Evolutionary conservation across 2,797 vertebrate genomes (phyloP), one percentile per base, ranked within the genome.

Genomic region (Chelonia mydas): DNA sequence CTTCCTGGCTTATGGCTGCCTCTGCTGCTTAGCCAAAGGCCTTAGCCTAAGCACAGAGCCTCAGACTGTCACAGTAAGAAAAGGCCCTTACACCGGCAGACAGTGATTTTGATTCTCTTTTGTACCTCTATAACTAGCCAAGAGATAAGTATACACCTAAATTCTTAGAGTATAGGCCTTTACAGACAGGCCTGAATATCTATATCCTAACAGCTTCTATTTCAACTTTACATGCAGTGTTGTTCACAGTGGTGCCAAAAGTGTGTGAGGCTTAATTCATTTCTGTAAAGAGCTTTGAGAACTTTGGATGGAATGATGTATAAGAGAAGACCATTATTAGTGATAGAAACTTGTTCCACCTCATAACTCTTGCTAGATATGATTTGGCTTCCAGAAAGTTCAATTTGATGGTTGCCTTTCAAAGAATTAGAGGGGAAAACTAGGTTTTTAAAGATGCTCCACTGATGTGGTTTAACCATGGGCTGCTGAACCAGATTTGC

Each of bases 391-490:
- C 74, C 27, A 16, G 7, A 28, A 11, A 28, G 25, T 77, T 77
- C 31, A 77, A 77, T 49, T 49, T 61, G 53, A 81, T 11, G 59
- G 0, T 0, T 2, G 55, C 7, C 53, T n/a, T 85, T 90, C 10
- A 45, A 31, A 47, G 45, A 74, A 27, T 25, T 27, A 31, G 25
- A 77, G 45, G 74, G 15, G 10, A 10, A 37, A 77, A 31, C 45
- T 49, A 1, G 51, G 23, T 79, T 92, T 91, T 91, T 81, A 77
- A 65, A 41, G 33, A 11, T 83, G 11, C 79, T 92, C 53, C 45
- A 57, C 6, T 65, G 61, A 88, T 28, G 2, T 77, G 4, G 6
- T 61, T 94, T 82, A 81, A 37, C 11, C 87, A 17, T 31, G 45
- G 25, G 11, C 31, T 86, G 89, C 72, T 89, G 1, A 89, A 95